A percentile compares a stretch with the other conserved stretches of the same genome.
Evolutionary conservation across 1,140 invertebrate species (phyloP).

Genomic region (Ectropis grisescens): DNA sequence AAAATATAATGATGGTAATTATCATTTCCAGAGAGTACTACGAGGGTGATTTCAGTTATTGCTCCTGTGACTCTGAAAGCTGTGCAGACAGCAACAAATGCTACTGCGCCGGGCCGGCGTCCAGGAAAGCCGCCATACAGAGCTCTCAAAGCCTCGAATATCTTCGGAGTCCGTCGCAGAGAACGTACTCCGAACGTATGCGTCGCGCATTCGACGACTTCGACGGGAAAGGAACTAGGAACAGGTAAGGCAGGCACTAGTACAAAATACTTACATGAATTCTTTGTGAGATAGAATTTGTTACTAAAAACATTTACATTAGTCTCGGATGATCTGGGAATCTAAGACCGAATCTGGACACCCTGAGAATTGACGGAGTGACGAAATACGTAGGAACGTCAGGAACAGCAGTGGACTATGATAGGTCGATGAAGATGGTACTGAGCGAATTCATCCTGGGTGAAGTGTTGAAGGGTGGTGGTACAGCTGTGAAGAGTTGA

Average conservation of each 20-base stretch:
- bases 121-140: too few relatives aligned
- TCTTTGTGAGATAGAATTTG: conserved; percentile 18
- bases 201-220: conserved; percentile 38
- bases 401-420: too few relatives aligned
- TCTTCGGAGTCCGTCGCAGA: conserved; percentile 54
- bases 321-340: too few relatives aligned
- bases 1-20: too few relatives aligned
- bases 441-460: too few relatives aligned
- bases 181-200: conserved; percentile 57
- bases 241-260: conserved; percentile 25
- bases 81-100: conserved; percentile 91
- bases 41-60: conserved; percentile 68
- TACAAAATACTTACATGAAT: neutral
- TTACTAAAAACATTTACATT: too few relatives aligned
- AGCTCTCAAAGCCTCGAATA: conserved; percentile 73
- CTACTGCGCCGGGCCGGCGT: conserved; percentile 82
- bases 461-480: too few relatives aligned
- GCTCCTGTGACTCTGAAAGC: conserved; percentile 87
- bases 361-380: too few relatives aligned
- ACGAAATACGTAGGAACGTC: too few relatives aligned
- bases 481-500: too few relatives aligned
- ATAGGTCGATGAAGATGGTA: too few relatives aligned
- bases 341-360: too few relatives aligned
- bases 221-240: conserved; percentile 26
- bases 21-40: conserved; percentile 53